Conservation (phyloP, 1,140 invertebrate genomes). For the Eriocheir sinensis region DNA sequence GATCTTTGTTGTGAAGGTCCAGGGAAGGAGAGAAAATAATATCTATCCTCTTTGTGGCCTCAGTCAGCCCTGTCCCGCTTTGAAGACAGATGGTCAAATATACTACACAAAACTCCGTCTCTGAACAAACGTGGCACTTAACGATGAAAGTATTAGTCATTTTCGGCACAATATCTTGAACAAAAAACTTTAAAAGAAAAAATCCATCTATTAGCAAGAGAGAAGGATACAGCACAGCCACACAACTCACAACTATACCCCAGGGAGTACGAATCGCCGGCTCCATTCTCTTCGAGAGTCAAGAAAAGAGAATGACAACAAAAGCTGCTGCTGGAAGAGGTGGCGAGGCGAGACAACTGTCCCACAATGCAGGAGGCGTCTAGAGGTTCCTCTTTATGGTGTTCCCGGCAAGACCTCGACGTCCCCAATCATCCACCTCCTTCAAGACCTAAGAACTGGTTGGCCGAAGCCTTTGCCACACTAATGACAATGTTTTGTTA, state of each 20-base stretch:
- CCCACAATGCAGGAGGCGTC: not conserved
- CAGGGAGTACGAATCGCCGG: not conserved
- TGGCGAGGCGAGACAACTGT: not conserved
- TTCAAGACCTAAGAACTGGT: slow-evolving; percentile 31
- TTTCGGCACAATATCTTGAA: too few relatives aligned
- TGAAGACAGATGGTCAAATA: too few relatives aligned
- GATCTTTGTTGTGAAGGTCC: too few relatives aligned
- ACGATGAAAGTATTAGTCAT: too few relatives aligned
- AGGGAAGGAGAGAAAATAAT: too few relatives aligned
- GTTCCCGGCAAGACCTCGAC: not conserved
- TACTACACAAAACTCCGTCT: too few relatives aligned
- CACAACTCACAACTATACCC: not conserved
- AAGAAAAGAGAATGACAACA: not conserved
- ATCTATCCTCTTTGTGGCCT: too few relatives aligned
- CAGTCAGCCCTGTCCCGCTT: too few relatives aligned
- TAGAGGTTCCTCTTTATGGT: not conserved
- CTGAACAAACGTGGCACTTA: too few relatives aligned
- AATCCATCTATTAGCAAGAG: too few relatives aligned
- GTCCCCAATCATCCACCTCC: not conserved
- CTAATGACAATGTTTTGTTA: slow-evolving; percentile 54
- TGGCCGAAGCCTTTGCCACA: slow-evolving; percentile 13
- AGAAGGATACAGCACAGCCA: not conserved
- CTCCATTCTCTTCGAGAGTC: not conserved
- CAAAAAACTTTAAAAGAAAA: too few relatives aligned
- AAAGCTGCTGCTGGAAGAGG: not conserved